phyloP scores from a whole-genome alignment of 1,140 invertebrate species.

The Amyelois transitella region DNA sequence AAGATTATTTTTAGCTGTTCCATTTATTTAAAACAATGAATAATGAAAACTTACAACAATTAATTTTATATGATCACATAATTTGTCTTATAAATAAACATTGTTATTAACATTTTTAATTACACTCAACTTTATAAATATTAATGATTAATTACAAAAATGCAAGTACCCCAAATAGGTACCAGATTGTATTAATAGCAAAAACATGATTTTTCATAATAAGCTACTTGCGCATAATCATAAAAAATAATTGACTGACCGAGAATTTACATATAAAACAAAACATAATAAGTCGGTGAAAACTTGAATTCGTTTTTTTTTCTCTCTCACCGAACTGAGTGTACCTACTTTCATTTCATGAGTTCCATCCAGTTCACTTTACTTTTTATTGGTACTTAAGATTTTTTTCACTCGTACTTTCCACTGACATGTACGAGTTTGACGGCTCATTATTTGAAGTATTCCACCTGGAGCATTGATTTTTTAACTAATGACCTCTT shows the following conservation, averaged over 20 bases:
- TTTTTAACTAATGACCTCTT: too few relatives aligned
- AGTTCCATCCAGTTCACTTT: slow-evolving; percentile 1
- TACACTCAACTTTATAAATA: neutral
- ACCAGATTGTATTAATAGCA: neutral
- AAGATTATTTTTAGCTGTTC: too few relatives aligned
- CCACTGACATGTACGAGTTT: neutral
- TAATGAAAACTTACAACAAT: too few relatives aligned
- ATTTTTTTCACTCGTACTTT: slow-evolving; percentile 9
- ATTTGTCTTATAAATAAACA: too few relatives aligned
- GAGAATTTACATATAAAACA: neutral
- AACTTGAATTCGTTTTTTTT: neutral
- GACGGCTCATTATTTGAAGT: too few relatives aligned
- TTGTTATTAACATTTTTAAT: too few relatives aligned
- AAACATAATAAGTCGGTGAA: neutral
- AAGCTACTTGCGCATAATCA: neutral
- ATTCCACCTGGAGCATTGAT: too few relatives aligned
- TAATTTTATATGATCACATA: too few relatives aligned
- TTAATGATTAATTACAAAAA: neutral
- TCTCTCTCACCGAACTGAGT: neutral
- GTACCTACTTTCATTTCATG: slow-evolving; percentile 10
- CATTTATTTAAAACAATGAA: too few relatives aligned
- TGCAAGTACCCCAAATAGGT: neutral
- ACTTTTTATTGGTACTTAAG: slow-evolving; percentile 15
- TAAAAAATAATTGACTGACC: neutral
- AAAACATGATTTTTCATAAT: neutral